Evolutionary conservation across 2,888 invertebrate species (phyloP).

Genomic region (Fissipunctia ypsillon): DNA sequence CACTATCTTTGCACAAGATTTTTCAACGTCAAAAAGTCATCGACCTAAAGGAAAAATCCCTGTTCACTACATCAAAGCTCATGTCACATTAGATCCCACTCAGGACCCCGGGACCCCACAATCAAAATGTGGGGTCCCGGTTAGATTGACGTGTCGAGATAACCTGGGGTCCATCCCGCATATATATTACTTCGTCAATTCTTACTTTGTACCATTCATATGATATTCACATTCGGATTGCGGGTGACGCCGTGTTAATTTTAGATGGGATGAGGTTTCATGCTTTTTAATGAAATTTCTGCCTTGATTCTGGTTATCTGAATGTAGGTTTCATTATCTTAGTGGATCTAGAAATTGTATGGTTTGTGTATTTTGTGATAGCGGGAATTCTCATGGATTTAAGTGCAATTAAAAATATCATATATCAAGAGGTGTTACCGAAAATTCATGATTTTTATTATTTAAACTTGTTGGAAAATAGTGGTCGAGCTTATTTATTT

Average conservation of each 20-base stretch:
- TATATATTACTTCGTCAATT: constrained; percentile 74
- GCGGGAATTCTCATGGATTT: neutral
- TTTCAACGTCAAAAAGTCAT: constrained; percentile 4
- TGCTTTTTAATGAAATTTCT: constrained; percentile 15
- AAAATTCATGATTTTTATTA: too few species aligned
- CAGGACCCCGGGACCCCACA: constrained; percentile 29
- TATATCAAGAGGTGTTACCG: too few species aligned
- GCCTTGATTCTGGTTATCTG: neutral
- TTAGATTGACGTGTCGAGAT: constrained; percentile 68
- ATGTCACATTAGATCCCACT: constrained; percentile 38
- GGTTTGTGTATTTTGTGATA: neutral
- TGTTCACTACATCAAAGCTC: constrained; percentile 36
- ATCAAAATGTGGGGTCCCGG: constrained; percentile 28
- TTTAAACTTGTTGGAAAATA: too few species aligned
- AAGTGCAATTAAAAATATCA: neutral
- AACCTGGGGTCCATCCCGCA: constrained; percentile 66
- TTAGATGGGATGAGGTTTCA: constrained; percentile 15
- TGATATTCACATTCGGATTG: constrained; percentile 60
- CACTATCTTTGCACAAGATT: neutral
- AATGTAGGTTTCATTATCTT: neutral
- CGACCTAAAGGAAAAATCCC: constrained; percentile 4
- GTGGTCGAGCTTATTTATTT: too few species aligned
- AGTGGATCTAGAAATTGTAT: neutral
- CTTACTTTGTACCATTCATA: constrained; percentile 55
- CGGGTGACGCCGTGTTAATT: constrained; percentile 24